Evolutionary conservation across 2,888 invertebrate genomes (phyloP), one percentile per base, ranked within the genome.

Genomic region (Carabus problematicus): DNA sequence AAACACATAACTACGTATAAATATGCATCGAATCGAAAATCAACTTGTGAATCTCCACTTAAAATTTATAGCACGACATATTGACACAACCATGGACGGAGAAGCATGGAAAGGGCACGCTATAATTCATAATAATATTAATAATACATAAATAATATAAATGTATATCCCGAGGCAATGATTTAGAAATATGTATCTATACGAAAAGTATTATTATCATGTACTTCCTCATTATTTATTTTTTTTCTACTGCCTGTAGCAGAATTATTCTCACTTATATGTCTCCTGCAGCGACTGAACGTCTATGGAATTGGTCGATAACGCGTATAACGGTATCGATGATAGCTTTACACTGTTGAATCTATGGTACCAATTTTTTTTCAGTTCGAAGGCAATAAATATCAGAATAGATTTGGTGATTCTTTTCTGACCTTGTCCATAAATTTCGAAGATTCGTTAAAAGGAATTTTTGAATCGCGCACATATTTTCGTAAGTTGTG

Each of bases 381-480:
- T 63, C 54, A 41, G 11, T 54, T 41, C 16, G 29, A 54, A 40
- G 41, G 63, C 63, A 63, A 54, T 62, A 62, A 63, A 63, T 63
- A 63, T 52, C 54, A 42, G 40, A 52, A 54, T 54, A 63, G 63
- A 41, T 63, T 63, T 62, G 14, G 61, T 61, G 61, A 61, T 47
- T 29, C 39, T 62, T 42, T 52, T 49, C 41, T 42, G 54, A 14
- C 42, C 43, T 19, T 19, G 42, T 63, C 45, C 63, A 63, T 63
- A 63, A 63, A 63, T 63, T 63, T 52, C 42, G n/a, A 41, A 54
- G 41, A 16, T 54, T 63, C 63, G 63, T 54, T 63, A 63, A 63
- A 63, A 63, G 63, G 63, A 54, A 63, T 63, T 63, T 63, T 63
- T 63, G 29, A 63, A 54, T 63, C 52, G 63, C 63, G 63, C 54